Evolutionary conservation across 2,888 invertebrate species (phyloP).

Genomic region (Epinotia bilunana): DNA sequence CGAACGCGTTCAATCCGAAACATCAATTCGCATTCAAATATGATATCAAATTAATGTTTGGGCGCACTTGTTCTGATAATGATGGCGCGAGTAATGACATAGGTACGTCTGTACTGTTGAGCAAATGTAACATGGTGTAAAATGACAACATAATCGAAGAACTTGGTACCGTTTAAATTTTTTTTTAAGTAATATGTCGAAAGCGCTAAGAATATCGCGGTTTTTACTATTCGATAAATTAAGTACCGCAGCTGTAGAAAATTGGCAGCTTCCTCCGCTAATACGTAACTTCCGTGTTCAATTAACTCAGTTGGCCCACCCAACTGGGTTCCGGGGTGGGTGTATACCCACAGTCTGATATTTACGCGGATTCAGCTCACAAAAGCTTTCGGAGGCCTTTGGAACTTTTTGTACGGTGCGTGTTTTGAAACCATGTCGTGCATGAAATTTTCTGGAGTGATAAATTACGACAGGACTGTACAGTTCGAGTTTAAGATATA

Average conservation of each 20-base stretch:
- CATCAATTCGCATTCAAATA: too few relatives aligned
- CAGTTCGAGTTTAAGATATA: too few relatives aligned
- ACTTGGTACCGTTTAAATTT: not conserved
- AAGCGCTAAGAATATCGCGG: not conserved
- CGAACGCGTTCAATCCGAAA: too few relatives aligned
- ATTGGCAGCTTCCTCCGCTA: conserved; percentile 35
- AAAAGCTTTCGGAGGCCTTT: conserved; percentile 29
- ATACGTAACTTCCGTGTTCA: conserved; percentile 37
- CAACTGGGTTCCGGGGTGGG: conserved; percentile 32
- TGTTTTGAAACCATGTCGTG: conserved; percentile 25
- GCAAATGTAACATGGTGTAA: too few relatives aligned
- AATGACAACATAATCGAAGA: too few relatives aligned
- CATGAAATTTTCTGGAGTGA: not conserved
- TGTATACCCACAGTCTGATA: conserved; percentile 31
- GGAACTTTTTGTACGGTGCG: conserved; percentile 31
- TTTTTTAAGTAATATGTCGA: not conserved
- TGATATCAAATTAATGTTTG: too few relatives aligned
- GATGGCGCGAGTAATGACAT: too few relatives aligned
- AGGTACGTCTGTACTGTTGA: too few relatives aligned
- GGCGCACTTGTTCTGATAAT: too few relatives aligned
- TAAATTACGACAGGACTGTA: not conserved
- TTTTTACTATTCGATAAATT: conserved; percentile 19
- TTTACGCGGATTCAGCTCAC: conserved; percentile 35
- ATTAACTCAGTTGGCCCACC: conserved; percentile 41
- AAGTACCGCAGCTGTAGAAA: conserved; percentile 23